phyloP scores from a whole-genome alignment of 2,113 vertebrate genomes.

The Embiotoca jacksoni region DNA sequence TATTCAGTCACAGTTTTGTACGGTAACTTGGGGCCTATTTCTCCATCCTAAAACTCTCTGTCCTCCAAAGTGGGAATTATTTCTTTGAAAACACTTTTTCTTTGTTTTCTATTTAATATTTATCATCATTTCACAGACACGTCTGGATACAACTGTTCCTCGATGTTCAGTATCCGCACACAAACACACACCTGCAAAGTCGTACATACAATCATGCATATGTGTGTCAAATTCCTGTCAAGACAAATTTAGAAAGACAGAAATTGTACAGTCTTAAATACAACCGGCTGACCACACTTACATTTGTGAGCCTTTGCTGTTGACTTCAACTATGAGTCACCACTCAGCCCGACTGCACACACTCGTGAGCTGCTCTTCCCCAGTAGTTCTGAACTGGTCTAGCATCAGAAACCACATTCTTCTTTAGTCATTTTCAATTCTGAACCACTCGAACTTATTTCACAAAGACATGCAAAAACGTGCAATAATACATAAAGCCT shows the following conservation, averaged over 20 bases:
- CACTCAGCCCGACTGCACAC: neutral
- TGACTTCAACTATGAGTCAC: neutral
- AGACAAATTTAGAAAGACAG: neutral
- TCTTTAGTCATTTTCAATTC: too few relatives aligned
- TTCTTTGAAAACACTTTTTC: neutral
- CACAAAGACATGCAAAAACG: too few relatives aligned
- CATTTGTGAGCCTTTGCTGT: neutral
- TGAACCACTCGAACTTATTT: too few relatives aligned
- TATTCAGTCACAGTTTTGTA: conserved; percentile 23
- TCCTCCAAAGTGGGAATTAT: neutral
- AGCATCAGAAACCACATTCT: too few relatives aligned
- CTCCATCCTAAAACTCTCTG: neutral
- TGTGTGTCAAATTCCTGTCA: neutral
- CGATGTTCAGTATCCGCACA: neutral
- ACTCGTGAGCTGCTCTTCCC: neutral
- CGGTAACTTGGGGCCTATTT: neutral
- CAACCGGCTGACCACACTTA: neutral
- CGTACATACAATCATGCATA: neutral
- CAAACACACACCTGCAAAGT: conserved; percentile 4
- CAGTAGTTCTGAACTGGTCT: neutral
- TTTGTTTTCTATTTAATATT: conserved; percentile 36
- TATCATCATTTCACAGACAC: neutral
- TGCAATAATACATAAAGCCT: too few relatives aligned
- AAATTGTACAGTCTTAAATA: neutral
- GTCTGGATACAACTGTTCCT: neutral